These are phyloP conservation scores for Rotaria macrura DNA, from an alignment of 2,888 invertebrate species.

Conservation along the genomic window DNA sequence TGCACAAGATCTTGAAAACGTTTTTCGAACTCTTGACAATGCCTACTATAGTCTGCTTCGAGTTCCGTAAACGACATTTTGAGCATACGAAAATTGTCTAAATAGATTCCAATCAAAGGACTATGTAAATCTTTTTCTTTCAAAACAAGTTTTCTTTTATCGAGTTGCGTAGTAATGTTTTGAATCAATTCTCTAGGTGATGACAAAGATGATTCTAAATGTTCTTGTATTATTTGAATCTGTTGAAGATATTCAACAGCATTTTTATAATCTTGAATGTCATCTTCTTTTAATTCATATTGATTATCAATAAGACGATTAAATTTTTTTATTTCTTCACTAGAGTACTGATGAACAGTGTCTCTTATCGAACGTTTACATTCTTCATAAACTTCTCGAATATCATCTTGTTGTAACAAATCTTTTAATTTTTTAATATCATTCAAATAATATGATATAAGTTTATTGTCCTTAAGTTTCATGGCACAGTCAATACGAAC, in stretches of 20 bases:
- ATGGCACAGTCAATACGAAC: neutral
- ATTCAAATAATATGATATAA: neutral
- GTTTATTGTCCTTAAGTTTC: neutral
- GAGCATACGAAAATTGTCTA: neutral
- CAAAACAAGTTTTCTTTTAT: neutral
- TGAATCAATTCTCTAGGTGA: neutral
- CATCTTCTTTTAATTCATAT: neutral
- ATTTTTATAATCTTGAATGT: neutral
- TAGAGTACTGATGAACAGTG: neutral
- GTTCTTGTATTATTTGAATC: neutral
- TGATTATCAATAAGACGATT: neutral
- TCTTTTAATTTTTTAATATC: neutral
- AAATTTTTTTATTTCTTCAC: neutral
- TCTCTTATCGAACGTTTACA: neutral
- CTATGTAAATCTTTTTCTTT: neutral
- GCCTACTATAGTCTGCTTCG: neutral
- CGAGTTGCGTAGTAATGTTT: neutral
- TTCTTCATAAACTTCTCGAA: neutral
- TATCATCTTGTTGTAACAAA: neutral
- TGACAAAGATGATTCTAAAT: neutral
- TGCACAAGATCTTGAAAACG: neutral
- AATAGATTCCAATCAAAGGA: neutral
- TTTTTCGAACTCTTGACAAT: neutral
- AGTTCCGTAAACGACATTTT: neutral
- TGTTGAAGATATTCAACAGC: neutral